These are phyloP conservation scores for Stenchaetothrips biformis DNA, from an alignment of 2,888 invertebrate species.

Conservation along the genomic window DNA sequence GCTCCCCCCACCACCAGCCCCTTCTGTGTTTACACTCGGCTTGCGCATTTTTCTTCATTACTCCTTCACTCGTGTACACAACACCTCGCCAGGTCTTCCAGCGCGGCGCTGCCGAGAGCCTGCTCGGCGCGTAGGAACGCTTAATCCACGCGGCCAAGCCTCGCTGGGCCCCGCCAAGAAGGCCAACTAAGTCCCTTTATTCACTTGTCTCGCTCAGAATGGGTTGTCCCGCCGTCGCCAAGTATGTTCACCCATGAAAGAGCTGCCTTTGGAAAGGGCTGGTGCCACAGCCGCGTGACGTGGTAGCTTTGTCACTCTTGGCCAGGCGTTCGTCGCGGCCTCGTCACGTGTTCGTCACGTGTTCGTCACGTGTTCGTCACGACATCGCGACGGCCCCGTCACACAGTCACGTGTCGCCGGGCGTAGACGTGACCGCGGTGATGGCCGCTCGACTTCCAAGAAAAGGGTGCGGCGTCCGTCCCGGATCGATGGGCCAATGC, in stretches of 20 bases:
- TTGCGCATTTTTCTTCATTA: slow-evolving; percentile 15
- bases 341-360: background rate
- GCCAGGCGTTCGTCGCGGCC: background rate
- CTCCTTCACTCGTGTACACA: slow-evolving; percentile 12
- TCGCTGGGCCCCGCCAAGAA: background rate
- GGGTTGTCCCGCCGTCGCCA: background rate
- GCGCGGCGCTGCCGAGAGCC: background rate
- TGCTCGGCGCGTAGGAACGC: background rate
- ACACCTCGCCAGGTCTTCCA: background rate
- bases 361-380: background rate
- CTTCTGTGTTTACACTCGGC: slow-evolving; percentile 1
- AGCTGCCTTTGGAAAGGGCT: too few relatives aligned
- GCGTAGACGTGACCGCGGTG: background rate
- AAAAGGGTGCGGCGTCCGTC: background rate
- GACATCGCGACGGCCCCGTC: background rate
- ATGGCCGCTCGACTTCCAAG: background rate
- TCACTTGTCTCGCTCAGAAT: background rate
- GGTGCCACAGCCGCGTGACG: too few relatives aligned
- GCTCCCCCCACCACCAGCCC: background rate
- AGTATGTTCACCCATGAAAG: background rate
- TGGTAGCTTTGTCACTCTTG: too few relatives aligned
- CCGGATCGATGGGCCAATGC: slow-evolving; percentile 6
- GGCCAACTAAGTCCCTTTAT: background rate
- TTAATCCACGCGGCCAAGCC: background rate
- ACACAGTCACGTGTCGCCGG: background rate